phyloP scores from a whole-genome alignment of 2,888 invertebrate genomes.

The Lymantria monacha region DNA sequence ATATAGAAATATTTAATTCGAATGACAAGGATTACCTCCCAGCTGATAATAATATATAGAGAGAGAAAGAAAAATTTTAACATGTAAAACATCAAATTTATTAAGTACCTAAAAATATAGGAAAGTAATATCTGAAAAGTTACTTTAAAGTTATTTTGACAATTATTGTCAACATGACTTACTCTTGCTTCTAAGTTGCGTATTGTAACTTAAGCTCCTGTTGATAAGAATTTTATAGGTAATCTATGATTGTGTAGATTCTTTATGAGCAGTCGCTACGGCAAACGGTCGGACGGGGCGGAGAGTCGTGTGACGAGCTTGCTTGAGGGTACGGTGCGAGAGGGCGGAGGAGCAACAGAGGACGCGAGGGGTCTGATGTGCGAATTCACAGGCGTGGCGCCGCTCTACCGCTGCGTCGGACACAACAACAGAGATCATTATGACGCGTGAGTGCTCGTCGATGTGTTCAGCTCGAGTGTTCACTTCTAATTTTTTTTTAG shows the following conservation, averaged over 20 bases:
- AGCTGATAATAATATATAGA: too few species aligned
- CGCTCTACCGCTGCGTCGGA: slow-evolving; percentile 43
- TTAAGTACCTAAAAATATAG: too few species aligned
- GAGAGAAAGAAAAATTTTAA: too few species aligned
- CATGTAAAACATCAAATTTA: too few species aligned
- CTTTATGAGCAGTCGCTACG: slow-evolving; percentile 61
- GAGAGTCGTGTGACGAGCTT: slow-evolving; percentile 2
- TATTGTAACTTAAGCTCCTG: background rate
- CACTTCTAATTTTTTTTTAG: too few species aligned
- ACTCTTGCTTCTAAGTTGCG: too few species aligned
- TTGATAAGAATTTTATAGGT: background rate
- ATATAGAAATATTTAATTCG: too few species aligned
- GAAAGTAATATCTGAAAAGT: too few species aligned
- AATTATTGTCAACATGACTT: too few species aligned
- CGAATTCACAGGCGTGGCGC: slow-evolving; percentile 45
- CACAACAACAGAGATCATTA: slow-evolving; percentile 16
- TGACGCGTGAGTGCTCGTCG: slow-evolving; percentile 24
- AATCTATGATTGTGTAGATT: slow-evolving; percentile 40
- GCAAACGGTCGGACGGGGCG: slow-evolving; percentile 50
- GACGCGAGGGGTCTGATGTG: slow-evolving; percentile 25
- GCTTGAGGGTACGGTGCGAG: background rate
- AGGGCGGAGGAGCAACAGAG: background rate
- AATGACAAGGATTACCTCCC: too few species aligned
- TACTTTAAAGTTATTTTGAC: too few species aligned
- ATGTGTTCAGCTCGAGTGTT: too few species aligned